A percentile compares a stretch with the other conserved stretches of the same genome.
Conservation (phyloP, 2,113 vertebrate species). For the Poicephalus meyeri region DNA sequence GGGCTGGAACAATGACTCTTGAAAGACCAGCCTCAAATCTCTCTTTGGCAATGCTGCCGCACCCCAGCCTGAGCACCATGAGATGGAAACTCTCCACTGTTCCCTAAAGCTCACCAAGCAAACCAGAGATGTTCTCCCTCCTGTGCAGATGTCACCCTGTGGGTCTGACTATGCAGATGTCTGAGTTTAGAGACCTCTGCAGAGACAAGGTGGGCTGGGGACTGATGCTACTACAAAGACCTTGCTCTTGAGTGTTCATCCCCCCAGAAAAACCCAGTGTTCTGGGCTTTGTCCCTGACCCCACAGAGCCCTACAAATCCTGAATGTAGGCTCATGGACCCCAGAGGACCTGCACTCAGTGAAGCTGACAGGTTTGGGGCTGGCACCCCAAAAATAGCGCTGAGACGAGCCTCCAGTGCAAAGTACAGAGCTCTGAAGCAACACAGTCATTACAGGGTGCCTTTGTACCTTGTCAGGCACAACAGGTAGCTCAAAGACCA, state of each 20-base stretch:
- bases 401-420: rapidly evolving
- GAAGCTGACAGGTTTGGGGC: not conserved
- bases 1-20: not conserved
- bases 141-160: not conserved
- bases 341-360: not conserved
- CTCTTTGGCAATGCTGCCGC: rapidly evolving
- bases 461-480: not conserved
- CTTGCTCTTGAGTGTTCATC: not conserved
- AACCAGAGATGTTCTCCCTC: not conserved
- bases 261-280: not conserved
- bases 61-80: rapidly evolving
- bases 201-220: not conserved
- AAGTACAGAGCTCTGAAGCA: not conserved
- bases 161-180: not conserved
- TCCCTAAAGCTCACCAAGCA: not conserved
- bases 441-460: rapidly evolving
- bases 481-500: not conserved
- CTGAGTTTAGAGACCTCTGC: not conserved
- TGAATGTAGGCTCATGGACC: rapidly evolving
- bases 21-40: not conserved
- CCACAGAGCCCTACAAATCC: rapidly evolving
- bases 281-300: not conserved
- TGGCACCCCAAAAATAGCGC: rapidly evolving
- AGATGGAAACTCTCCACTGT: not conserved
- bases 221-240: not conserved